These are phyloP conservation scores for Notolepis coatsorum DNA, from an alignment of 2,797 vertebrate species.

Conservation along the genomic window DNA sequence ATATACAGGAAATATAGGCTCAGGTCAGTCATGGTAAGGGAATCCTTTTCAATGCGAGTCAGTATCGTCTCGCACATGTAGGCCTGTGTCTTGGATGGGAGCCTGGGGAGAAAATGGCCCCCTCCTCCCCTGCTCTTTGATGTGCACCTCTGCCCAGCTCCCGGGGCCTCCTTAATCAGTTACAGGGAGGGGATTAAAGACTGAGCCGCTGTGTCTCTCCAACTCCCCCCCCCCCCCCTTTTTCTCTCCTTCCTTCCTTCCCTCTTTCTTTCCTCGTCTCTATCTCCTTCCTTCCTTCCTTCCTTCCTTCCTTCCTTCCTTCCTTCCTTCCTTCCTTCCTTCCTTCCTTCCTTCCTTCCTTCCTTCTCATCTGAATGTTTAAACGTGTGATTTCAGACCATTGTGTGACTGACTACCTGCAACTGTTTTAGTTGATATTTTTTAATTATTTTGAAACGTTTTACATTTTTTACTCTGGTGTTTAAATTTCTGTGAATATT, in stretches of 20 bases:
- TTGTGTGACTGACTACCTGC: no score
- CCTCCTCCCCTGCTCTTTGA: constrained; percentile 24
- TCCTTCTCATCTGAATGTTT: no score
- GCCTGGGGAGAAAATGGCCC: neutral
- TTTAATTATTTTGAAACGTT: no score
- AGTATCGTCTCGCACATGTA: constrained; percentile 8
- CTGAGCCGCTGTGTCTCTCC: constrained; percentile 28
- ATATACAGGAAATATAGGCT: no score
- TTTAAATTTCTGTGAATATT: no score
- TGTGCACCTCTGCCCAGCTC: constrained; percentile 59
- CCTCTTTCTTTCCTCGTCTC: neutral
- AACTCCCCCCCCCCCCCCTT: constrained; percentile 19
- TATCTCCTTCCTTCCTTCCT: constrained; percentile 12
- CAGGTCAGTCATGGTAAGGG: neutral
- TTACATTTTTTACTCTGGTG: no score
- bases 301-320: neutral
- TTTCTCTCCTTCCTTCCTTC: neutral
- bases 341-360: neutral
- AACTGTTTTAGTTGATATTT: no score
- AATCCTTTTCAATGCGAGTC: neutral
- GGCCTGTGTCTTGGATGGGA: constrained; percentile 12
- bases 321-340: constrained; percentile 17
- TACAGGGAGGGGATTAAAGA: constrained; percentile 57
- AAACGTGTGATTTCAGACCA: no score
- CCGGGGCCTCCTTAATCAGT: constrained; percentile 65